These are phyloP conservation scores for Ophioderma brevispina DNA, from an alignment of 35 echinoderm and acorn worm genomes.

Conservation along the genomic window DNA sequence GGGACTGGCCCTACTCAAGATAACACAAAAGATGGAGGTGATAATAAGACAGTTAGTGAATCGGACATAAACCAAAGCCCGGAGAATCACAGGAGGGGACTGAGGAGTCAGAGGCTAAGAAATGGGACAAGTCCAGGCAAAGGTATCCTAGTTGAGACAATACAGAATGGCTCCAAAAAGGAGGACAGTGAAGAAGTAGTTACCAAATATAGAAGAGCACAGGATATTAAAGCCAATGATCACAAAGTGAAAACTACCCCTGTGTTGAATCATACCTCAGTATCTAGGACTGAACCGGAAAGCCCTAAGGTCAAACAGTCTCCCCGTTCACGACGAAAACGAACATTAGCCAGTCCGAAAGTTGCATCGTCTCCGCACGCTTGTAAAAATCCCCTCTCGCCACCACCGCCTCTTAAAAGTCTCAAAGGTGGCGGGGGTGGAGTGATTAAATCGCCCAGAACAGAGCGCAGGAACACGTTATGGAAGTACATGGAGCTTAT, in stretches of 20 bases:
- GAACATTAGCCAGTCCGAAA: background rate
- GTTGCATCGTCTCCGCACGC: background rate
- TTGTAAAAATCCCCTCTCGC: background rate
- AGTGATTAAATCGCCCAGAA: conserved; percentile 8
- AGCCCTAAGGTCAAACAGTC: background rate
- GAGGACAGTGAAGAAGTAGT: background rate
- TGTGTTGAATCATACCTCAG: background rate
- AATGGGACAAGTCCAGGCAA: background rate
- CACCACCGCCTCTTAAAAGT: background rate
- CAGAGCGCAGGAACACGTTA: conserved; percentile 26
- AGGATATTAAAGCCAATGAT: background rate
- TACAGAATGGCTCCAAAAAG: background rate
- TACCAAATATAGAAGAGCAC: background rate
- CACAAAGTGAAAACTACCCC: background rate
- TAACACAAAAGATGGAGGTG: background rate
- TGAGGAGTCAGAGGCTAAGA: background rate
- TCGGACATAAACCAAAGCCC: background rate
- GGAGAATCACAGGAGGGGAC: background rate
- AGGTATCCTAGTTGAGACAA: background rate
- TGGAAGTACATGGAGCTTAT: conserved; percentile 64
- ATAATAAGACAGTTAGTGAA: background rate
- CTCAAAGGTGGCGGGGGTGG: background rate
- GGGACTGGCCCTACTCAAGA: no score
- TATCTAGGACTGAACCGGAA: background rate
- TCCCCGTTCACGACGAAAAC: background rate